Percentiles rank a stretch among this genome's conserved stretches.
phyloP scores from a whole-genome alignment of 2,797 vertebrate genomes.

The Cuculus canorus region DNA sequence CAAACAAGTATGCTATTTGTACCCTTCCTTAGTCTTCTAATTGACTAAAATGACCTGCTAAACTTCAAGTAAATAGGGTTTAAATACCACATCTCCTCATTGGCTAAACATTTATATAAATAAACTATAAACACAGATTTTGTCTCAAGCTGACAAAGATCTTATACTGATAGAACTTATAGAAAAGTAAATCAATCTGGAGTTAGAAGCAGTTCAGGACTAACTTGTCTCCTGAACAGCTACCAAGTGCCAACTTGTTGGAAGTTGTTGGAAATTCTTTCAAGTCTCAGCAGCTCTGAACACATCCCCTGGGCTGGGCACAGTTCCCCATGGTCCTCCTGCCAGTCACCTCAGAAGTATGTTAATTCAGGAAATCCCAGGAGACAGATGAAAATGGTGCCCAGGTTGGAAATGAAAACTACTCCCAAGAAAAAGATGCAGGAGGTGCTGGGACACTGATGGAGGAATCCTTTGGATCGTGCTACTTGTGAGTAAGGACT shows the following conservation, averaged over 20 bases:
- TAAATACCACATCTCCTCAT: conserved; percentile 33
- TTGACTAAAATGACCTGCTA: conserved; percentile 21
- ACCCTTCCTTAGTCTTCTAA: conserved; percentile 17
- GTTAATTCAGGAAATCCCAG: background rate
- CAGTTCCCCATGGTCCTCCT: background rate
- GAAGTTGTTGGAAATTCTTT: background rate
- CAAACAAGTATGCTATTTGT: background rate
- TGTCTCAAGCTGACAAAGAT: background rate
- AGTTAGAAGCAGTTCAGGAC: background rate
- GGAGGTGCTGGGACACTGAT: background rate
- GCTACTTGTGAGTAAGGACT: background rate
- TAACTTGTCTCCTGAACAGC: background rate
- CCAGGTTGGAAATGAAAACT: background rate
- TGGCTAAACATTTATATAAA: conserved; percentile 25
- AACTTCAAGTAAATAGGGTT: conserved; percentile 25
- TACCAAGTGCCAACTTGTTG: background rate
- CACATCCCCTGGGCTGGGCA: background rate
- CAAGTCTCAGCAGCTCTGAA: background rate
- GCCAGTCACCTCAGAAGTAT: background rate
- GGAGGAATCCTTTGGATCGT: too few species aligned
- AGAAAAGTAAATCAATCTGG: background rate
- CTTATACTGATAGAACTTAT: background rate
- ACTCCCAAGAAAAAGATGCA: fast-evolving
- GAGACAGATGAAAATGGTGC: background rate
- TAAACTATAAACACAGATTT: conserved; percentile 7